Evolutionary conservation across 2,113 vertebrate genomes (phyloP).

Genomic region (Todiramphus chloris): DNA sequence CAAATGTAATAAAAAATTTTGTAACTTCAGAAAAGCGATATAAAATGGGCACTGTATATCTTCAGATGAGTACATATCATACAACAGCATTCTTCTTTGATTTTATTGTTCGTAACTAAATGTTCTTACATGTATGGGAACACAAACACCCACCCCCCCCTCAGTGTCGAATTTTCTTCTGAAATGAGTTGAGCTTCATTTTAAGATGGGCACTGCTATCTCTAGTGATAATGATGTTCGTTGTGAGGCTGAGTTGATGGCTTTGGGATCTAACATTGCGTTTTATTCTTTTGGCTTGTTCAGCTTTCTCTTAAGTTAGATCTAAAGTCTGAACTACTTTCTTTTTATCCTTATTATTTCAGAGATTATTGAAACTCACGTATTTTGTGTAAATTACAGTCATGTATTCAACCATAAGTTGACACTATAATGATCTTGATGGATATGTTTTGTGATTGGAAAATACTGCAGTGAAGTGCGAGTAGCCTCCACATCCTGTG

Average conservation of each 20-base stretch:
- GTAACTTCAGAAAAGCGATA: neutral
- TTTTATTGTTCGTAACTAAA: neutral
- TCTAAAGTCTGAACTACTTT: neutral
- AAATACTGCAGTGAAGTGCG: neutral
- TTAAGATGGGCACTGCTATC: neutral
- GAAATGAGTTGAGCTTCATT: neutral
- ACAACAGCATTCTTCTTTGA: neutral
- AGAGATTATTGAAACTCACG: neutral
- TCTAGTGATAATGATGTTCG: neutral
- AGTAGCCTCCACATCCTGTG: neutral
- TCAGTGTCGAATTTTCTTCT: neutral
- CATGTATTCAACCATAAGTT: neutral
- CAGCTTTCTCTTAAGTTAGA: neutral
- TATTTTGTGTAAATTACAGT: neutral
- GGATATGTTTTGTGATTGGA: neutral
- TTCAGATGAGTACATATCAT: neutral
- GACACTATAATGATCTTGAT: neutral
- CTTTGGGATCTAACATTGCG: neutral
- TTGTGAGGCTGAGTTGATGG: neutral
- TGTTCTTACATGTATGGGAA: neutral
- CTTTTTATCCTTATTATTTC: neutral
- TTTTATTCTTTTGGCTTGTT: neutral
- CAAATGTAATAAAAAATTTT: neutral
- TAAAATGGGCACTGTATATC: fast-evolving
- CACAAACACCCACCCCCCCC: too few relatives aligned